phyloP scores from a whole-genome alignment of 2,888 invertebrate species.

The Camponotus fellah region DNA sequence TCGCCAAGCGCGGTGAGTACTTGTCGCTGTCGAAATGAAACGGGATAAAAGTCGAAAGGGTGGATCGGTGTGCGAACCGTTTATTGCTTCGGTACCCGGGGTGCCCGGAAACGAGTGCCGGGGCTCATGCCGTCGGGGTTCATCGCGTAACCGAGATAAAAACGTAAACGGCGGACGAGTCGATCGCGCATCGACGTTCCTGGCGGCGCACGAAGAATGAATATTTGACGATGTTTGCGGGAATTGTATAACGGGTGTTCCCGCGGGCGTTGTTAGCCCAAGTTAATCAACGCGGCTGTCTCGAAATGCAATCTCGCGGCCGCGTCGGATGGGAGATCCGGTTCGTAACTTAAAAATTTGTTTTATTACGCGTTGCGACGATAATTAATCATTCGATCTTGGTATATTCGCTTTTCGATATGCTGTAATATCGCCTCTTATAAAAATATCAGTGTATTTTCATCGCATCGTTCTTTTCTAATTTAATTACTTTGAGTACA shows the following conservation, averaged over 20 bases:
- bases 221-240: constrained; percentile 56
- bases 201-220: constrained; percentile 44
- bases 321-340: constrained; percentile 25
- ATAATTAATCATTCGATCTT: constrained; percentile 12
- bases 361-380: constrained; percentile 17
- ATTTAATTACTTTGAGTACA: neutral
- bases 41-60: constrained; percentile 13
- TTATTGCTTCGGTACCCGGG: constrained; percentile 63
- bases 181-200: constrained; percentile 52
- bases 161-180: constrained; percentile 51
- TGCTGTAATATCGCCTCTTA: neutral
- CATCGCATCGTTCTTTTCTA: neutral
- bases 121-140: constrained; percentile 38
- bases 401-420: neutral
- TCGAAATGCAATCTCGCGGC: constrained; percentile 52
- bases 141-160: constrained; percentile 53
- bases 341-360: constrained; percentile 42
- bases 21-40: constrained; percentile 47
- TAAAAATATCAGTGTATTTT: neutral
- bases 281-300: constrained; percentile 51
- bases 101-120: constrained; percentile 44
- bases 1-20: constrained; percentile 42
- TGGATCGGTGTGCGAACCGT: constrained; percentile 45
- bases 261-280: constrained; percentile 47
- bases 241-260: constrained; percentile 54